These are phyloP conservation scores for Meleagris gallopavo DNA, from an alignment of 2,113 vertebrate species.

Conservation along the genomic window DNA sequence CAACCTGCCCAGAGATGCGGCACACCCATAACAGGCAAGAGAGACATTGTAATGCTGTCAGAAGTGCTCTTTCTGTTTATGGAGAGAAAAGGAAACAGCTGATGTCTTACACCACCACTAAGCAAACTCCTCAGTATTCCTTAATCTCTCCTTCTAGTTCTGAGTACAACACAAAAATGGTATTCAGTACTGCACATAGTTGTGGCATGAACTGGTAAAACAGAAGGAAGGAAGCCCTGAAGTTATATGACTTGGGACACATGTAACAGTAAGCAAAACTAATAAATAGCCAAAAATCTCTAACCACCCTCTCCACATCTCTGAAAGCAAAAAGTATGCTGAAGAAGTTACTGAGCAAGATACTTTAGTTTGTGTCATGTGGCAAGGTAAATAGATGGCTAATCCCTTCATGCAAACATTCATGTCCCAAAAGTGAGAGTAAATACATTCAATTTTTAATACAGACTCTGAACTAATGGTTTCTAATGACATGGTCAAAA, in stretches of 20 bases:
- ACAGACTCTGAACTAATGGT: not conserved
- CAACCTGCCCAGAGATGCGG: not conserved
- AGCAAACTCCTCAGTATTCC: not conserved
- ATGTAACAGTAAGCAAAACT: not conserved
- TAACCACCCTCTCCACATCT: not conserved
- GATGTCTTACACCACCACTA: not conserved
- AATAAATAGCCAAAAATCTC: not conserved
- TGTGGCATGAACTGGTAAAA: not conserved
- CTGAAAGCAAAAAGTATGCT: not conserved
- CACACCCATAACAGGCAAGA: not conserved
- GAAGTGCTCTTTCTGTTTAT: not conserved
- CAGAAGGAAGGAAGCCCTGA: not conserved
- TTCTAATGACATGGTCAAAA: not conserved
- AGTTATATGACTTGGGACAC: not conserved
- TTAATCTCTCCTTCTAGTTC: not conserved
- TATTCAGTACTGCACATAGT: not conserved
- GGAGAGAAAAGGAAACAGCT: not conserved
- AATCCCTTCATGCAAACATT: not conserved
- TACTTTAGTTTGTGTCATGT: not conserved
- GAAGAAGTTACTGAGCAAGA: not conserved
- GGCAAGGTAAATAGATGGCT: not conserved
- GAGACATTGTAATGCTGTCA: not conserved
- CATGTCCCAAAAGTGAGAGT: not conserved
- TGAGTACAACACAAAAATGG: not conserved
- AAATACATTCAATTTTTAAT: not conserved